Base-by-base conservation (phyloP, 2,113 vertebrate species). In the Crotalus helleri region DNA sequence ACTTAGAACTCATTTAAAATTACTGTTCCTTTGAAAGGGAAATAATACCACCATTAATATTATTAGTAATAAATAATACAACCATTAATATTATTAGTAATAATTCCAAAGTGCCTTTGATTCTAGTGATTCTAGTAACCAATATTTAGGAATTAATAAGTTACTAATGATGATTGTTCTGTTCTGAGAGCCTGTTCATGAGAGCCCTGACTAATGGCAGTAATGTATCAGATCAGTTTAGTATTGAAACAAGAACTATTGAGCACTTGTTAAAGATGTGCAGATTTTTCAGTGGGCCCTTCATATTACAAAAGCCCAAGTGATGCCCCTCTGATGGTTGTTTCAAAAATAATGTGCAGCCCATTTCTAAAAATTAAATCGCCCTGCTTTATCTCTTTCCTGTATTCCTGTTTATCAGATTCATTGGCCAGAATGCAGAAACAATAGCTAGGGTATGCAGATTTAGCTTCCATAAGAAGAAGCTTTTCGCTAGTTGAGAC, bases 21-120 rank as follows among this genome's bases (percentile, higher is more conserved):
- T 92, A 26, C 17, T 92, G 92, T 29, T 11, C 89, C 4, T 57
- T 21, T 13, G 91, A 57, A 92, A 69, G 19, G 26, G 51, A 95
- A 92, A 59, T 10, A 87, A 11, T 3, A 91, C 49, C 44, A 10
- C 44, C 86, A 69, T 59, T 29, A 92, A 90, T 95, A 29, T 51
- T 49, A 51, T 29, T 54, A 51, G 1, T 54, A 88, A 69, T 69
- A 69, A 12, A 59, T 10, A 87, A 15, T 3, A 91, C 49, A 49
- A 10, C 44, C 86, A 69, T 59, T 29, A 92, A 90, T 95, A 29
- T 51, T 49, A 51, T 29, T 54, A 51, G 0, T 54, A 88, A 69
- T 69, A 69, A 12, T 69, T 69, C 13, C 29, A 69, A 69, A 69
- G n/a, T 69, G 29, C n/a, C 64, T 33, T 69, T 69, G 12, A 29